Percentiles rank a stretch among this genome's conserved stretches.
phyloP scores from a whole-genome alignment of 1,140 invertebrate species.

The Drosophila nebulosa region DNA sequence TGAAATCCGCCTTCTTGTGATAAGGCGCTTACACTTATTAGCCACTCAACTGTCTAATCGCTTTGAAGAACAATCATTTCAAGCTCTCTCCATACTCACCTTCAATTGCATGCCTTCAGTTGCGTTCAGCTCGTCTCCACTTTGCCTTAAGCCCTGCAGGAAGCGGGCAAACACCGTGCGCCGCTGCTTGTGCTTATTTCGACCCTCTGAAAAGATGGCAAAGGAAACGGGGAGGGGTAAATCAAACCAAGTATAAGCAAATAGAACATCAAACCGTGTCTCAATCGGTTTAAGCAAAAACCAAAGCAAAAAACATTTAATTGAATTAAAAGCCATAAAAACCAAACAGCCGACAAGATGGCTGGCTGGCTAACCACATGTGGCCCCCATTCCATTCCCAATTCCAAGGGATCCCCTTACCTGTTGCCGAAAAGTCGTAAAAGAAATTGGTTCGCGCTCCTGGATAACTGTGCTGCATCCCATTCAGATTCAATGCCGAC shows the following conservation, averaged over 20 bases:
- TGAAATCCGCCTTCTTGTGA: not conserved
- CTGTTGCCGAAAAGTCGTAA: conserved; percentile 81
- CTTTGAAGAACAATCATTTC: conserved; percentile 1
- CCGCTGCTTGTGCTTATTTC: conserved; percentile 74
- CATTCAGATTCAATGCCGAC: conserved; percentile 78
- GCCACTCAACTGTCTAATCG: not conserved
- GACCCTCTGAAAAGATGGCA: conserved; percentile 56
- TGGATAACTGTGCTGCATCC: conserved; percentile 80
- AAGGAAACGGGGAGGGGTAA: not conserved
- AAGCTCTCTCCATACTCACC: conserved; percentile 60
- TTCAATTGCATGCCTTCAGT: conserved; percentile 80
- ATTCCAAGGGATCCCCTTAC: conserved; percentile 38
- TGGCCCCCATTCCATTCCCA: not conserved
- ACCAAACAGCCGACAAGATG: conserved; percentile 61
- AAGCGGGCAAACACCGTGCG: conserved; percentile 76
- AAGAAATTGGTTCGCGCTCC: conserved; percentile 78
- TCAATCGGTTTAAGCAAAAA: conserved; percentile 40
- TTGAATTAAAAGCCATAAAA: conserved; percentile 79
- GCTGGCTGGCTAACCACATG: conserved; percentile 34
- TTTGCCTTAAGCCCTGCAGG: conserved; percentile 70
- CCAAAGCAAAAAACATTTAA: conserved; percentile 47
- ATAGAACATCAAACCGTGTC: conserved; percentile 35
- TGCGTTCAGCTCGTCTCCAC: conserved; percentile 71
- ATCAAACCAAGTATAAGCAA: conserved; percentile 48
- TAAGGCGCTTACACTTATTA: not conserved